Evolutionary conservation across 2,113 vertebrate genomes (phyloP), one percentile per base, ranked within the genome.

Genomic region (Sisor rabdophorus): DNA sequence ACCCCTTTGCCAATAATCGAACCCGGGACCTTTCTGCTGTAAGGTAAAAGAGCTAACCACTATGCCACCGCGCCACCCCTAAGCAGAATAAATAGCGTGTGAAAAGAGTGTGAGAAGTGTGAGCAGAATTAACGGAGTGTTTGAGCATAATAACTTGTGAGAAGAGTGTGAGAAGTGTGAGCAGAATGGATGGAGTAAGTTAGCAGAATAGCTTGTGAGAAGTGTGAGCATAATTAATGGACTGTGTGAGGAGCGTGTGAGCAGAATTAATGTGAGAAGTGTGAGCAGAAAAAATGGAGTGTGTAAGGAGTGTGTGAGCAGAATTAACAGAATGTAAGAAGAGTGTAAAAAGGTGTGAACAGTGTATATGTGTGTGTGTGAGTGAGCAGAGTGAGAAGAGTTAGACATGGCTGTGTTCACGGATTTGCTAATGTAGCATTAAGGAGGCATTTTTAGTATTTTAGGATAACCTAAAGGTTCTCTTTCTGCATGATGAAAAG

Each of bases 381-480:
- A 54, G 53, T 26, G 26, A 20, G 24, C 10, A 3, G 20, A 24
- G 22, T 56, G 22, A 4, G 22, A 22, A 56, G 22, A 13, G 55
- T 24, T 22, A 36, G 32, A 36, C 32, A 36, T 36, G n/a, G n/a
- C 65, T 1, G 20, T 79, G 78, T 81, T 85, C 80, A 81, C 78
- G 76, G 24, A 79, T 84, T 58, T 54, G 64, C 77, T 79, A 47
- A 68, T 52, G 56, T 36, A 54, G 19, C 65, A 54, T 73, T 82
- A 76, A 56, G 40, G 16, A 70, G 64, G 54, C 79, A 71, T 67
- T 70, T 70, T 80, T 68, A 56, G 64, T 67, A 73, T 81, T 80
- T 73, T 79, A 53, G 24, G 5, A 73, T 75, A 79, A 79, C 32
- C 2, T 24, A 26, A 24, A 15, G 56, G 12, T 63, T 40, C 50